Evolutionary conservation across 1,140 invertebrate genomes (phyloP), one percentile per base, ranked within the genome.

Genomic region (Lucilia sericata): DNA sequence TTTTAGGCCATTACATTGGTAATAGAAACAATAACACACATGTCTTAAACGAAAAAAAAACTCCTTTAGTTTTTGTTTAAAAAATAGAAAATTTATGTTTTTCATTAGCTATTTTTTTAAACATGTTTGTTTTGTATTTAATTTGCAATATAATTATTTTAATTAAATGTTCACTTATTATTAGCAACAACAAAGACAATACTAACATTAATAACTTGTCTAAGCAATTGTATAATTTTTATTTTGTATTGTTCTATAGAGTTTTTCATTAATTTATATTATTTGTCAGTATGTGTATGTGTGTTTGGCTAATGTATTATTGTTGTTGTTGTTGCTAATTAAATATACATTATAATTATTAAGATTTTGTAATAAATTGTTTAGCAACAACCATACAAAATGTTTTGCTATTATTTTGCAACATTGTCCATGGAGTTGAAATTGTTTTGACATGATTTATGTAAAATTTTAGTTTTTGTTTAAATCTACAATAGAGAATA

Each of bases 101-200:
- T 42, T 42, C 5, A 7, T 8, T 42, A 42, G 5, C 25, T 30
- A 42, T 42, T 42, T 42, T 42, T 7, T 42, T 42, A 55, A 55
- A 55, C 51, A 55, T 55, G 13, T 55, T 10, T 55, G 51, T 55
- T 55, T 55, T 17, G 51, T 1, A 55, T 55, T 55, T 13, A 55
- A 55, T n/a, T 55, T n/a, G 12, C 17, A 55, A 55, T 55, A 55
- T 55, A 55, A 55, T 55, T 55, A 55, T 55, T 55, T 55, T 55
- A 55, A 55, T 55, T 55, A 55, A 55, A 55, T 55, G 51, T 55
- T 55, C 51, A n/a, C 14, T 55, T 55, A 55, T 55, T 55, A 55
- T 55, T 55, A 55, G 17, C 51, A 17, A 55, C 17, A 17, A 55
- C 51, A 55, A 55, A 55, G 13, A 55, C 12, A 17, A 55, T 55